Conservation (phyloP, 2,797 vertebrate species). For the Crypturellus tataupa region DNA sequence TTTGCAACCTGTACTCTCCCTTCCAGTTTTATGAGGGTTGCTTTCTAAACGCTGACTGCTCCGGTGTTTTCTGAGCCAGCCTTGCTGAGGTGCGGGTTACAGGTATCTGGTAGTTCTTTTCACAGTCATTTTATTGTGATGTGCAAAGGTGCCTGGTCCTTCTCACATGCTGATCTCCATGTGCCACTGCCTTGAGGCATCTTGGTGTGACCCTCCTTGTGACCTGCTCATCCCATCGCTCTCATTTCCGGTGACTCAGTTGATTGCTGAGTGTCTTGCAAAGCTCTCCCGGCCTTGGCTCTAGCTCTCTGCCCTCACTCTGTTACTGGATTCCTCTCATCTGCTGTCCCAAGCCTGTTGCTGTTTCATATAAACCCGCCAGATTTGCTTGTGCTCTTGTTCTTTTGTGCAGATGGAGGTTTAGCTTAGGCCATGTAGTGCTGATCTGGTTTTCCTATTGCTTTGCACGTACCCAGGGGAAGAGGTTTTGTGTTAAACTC, state of each 20-base stretch:
- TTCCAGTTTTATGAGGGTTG: background rate
- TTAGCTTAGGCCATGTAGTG: slow-evolving; percentile 63
- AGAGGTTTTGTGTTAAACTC: slow-evolving; percentile 62
- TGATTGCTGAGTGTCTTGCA: background rate
- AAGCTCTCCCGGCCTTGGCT: background rate
- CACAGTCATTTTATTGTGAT: background rate
- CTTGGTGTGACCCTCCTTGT: accelerated
- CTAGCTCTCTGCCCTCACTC: slow-evolving; percentile 11
- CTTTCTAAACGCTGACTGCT: background rate
- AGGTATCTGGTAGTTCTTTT: background rate
- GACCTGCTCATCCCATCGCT: background rate
- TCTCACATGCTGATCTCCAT: accelerated
- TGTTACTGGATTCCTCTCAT: slow-evolving; percentile 15
- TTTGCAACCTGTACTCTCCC: background rate
- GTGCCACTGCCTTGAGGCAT: background rate
- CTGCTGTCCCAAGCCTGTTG: slow-evolving; percentile 2
- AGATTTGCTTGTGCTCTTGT: slow-evolving; percentile 51
- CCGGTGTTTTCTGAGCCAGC: background rate
- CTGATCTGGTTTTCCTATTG: slow-evolving; percentile 73
- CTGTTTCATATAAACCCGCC: slow-evolving; percentile 50
- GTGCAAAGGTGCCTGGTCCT: accelerated
- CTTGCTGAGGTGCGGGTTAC: background rate
- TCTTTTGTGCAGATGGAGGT: slow-evolving; percentile 71
- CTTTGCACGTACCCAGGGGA: slow-evolving; percentile 41
- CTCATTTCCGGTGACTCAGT: background rate